Evolutionary conservation across 2,888 invertebrate genomes (phyloP), one percentile per base, ranked within the genome.

Genomic region (Drosophila mettleri): DNA sequence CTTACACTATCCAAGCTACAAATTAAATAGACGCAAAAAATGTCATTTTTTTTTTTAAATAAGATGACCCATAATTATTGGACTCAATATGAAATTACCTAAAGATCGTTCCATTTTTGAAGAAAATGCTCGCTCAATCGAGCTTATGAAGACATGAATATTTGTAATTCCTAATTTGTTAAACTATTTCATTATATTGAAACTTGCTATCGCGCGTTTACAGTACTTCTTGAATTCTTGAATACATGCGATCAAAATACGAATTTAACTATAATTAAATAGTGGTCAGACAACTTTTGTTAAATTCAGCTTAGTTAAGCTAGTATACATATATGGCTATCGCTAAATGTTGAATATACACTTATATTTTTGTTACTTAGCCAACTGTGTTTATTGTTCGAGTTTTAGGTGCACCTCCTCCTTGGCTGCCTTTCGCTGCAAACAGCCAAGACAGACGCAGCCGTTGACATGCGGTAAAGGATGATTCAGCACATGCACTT

Each of bases 361-460:
- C 14, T 29, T 45, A 29, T 29, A 31, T 31, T 0, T n/a, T 9
- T 20, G 0, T 14, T 48, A 9, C 10, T 36, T 18, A 18, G 16
- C 8, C 4, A 39, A 20, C 3, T 20, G 14, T 45, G n/a, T 27
- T 58, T 48, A 58, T 20, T 58, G 20, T 24, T 48, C 38, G 24
- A 16, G 48, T 62, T 52, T 68, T 4, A 38, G 57, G 9, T 77
- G 60, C 6, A 71, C 6, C 14, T 86, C 6, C 14, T 86, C 78
- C 27, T 51, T 52, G 18, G 64, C 29, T 10, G 74, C n/a, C 43
- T 77, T 71, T 2, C 71, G 84, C 39, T 86, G 87, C n/a, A 81
- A 55, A 7, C 85, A 81, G 51, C 51, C 60, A 2, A 78, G 38
- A 6, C 87, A 84, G 6, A 69, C 81, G 22, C 81, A 81, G 10